Percentiles rank a stretch among this genome's conserved stretches.
These are phyloP conservation scores for Cybosia mesomella DNA, from an alignment of 2,888 invertebrate species.

Conservation along the genomic window DNA sequence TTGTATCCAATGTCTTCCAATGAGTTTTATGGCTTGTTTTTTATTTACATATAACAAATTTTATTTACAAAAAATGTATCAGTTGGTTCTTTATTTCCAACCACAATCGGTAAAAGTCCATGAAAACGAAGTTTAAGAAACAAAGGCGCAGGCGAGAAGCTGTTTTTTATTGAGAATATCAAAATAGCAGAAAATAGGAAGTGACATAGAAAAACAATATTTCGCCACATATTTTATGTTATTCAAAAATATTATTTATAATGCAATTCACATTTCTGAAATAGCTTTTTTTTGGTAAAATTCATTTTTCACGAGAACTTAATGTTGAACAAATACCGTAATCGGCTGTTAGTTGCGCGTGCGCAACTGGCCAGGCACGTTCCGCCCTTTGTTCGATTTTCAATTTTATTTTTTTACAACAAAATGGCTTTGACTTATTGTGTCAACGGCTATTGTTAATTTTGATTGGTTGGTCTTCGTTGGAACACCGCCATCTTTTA, in stretches of 20 bases:
- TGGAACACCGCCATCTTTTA: slow-evolving; percentile 53
- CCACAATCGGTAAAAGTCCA: background rate
- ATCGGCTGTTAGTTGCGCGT: slow-evolving; percentile 59
- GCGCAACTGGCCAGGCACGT: slow-evolving; percentile 70
- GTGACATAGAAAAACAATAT: background rate
- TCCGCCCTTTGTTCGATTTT: slow-evolving; percentile 72
- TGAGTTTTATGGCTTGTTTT: background rate
- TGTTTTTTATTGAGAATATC: no score
- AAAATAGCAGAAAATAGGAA: background rate
- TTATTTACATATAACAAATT: no score
- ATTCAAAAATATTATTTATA: background rate
- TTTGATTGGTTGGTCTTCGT: slow-evolving; percentile 69
- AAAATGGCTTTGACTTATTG: slow-evolving; percentile 62
- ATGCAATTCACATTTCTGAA: slow-evolving; percentile 13
- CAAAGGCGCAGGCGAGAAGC: no score
- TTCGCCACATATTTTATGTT: background rate
- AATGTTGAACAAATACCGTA: slow-evolving; percentile 52
- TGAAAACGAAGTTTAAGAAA: background rate
- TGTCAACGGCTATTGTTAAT: slow-evolving; percentile 70
- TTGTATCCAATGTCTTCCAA: background rate
- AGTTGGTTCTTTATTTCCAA: background rate
- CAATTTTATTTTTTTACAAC: slow-evolving; percentile 61
- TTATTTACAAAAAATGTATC: background rate
- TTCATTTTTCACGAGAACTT: slow-evolving; percentile 26
- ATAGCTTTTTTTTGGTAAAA: slow-evolving; percentile 24